Base-by-base conservation (phyloP, 2,888 invertebrate genomes). In the Tiliacea citrago region DNA sequence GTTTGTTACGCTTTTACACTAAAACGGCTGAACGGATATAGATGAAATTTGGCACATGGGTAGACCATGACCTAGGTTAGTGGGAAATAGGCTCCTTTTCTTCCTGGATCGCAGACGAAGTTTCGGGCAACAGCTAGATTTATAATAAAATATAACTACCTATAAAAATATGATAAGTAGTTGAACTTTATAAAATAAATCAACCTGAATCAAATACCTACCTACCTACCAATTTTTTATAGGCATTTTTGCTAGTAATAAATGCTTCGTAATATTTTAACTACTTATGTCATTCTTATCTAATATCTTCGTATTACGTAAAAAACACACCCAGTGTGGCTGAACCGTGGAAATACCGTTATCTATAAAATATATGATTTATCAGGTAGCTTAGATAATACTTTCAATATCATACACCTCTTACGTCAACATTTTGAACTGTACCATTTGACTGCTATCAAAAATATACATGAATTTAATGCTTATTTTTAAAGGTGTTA, bases 271-370 rank as follows among this genome's bases (percentile, higher is more conserved):
- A 73, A 61, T 79, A 21, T 61, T 24, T 49, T 42, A 73, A 6
- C 5, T 39, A 35, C 55, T 42, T 35, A 21, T 73, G 42, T 62
- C 55, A 80, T 45, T 62, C 45, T n/a, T n/a, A n/a, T n/a, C 29
- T 45, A 45, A 21, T 77, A 77, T 77, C 62, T 63, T 10, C 0
- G 5, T 45, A 49, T 77, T 77, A 77, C 51, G 35, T 77, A 80
- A 74, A 76, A 75, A 79, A 45, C 49, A 67, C 67, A 62, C 77
- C 62, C 61, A 75, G 60, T 75, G 55, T 81, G 49, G 29, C 53
- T 39, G 18, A 45, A 57, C 24, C 1, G 45, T 63, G 10, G 51
- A 57, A 63, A 74, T 35, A 51, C 8, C 18, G 18, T 62, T 74
- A 77, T 77, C 76, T 57, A 51, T 80, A 35, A 74, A 74, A 35